phyloP scores from a whole-genome alignment of 2,888 invertebrate species.

The Cyclophora albipunctata region DNA sequence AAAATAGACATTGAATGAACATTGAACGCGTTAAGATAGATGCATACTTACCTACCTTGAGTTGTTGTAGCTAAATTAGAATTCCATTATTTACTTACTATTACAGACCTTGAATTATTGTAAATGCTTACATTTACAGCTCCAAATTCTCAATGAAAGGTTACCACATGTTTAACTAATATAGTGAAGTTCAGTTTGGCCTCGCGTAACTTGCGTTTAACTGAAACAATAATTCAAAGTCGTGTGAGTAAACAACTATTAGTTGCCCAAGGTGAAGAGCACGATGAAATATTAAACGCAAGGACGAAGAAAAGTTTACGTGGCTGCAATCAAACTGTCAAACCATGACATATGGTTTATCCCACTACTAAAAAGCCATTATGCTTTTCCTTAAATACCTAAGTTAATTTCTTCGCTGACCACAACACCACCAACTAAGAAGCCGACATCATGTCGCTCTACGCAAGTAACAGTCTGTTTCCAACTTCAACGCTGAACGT shows the following conservation, averaged over 20 bases:
- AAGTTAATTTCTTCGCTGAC: slow-evolving; percentile 26
- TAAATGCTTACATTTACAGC: too few species aligned
- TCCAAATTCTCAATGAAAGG: too few species aligned
- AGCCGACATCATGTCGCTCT: slow-evolving; percentile 42
- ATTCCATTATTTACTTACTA: too few species aligned
- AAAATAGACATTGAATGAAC: too few species aligned
- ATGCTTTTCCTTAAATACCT: slow-evolving; percentile 30
- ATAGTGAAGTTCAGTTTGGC: too few species aligned
- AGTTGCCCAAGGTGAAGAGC: slow-evolving; percentile 49
- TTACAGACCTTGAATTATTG: too few species aligned
- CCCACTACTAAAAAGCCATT: slow-evolving; percentile 28
- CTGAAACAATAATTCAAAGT: too few species aligned
- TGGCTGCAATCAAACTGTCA: slow-evolving; percentile 61
- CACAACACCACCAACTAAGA: slow-evolving; percentile 14
- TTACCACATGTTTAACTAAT: too few species aligned
- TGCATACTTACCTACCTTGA: too few species aligned
- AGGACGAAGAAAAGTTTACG: slow-evolving; percentile 43
- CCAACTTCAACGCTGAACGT: slow-evolving; percentile 34
- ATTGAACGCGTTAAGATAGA: too few species aligned
- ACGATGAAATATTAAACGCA: slow-evolving; percentile 49
- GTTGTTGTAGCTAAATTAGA: too few species aligned
- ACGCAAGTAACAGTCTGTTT: slow-evolving; percentile 41
- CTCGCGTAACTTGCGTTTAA: too few species aligned
- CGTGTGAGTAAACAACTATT: background rate
- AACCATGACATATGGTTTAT: slow-evolving; percentile 43